Base-by-base conservation (phyloP, 2,888 invertebrate species). In the Ormyrus thymus region DNA sequence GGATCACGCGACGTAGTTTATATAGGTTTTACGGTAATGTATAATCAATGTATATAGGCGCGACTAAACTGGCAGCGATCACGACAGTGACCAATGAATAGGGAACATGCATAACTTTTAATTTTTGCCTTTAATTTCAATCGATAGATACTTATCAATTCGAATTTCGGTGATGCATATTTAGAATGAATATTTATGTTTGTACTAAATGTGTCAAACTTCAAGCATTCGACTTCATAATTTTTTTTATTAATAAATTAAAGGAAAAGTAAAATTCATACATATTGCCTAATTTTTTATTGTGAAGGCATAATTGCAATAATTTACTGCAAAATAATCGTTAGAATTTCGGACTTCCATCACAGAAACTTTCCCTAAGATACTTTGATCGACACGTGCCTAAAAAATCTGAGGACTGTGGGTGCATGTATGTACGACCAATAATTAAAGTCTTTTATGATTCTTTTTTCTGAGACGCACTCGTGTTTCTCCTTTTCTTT, bases 321-420 rank as follows among this genome's bases (percentile, higher is more conserved):
- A 46, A 64, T 64, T 55, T 70, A 48, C 29, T 50, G 11, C 59
- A 66, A 71, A 78, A 76, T 69, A 71, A 80, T 43, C 43, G 73
- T 50, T 72, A 53, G 78, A 77, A 69, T 59, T 75, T 71, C 59
- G 48, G 43, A 61, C 74, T 78, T 69, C 68, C 69, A 74, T 81
- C 62, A 79, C 66, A 77, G 64, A 78, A 77, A 66, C 29, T 65
- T 65, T 51, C 45, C 55, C 51, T 59, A 76, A 70, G 48, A 59
- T 61, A 70, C 50, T 76, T 69, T 46, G 51, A 66, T 59, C 15
- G 51, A 53, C 53, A 53, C 29, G 43, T 29, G 50, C 15, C 55
- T 64, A 73, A 73, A 53, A 65, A 55, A 64, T 64, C 29, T 29
- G 46, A 48, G 29, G 53, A 46, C 48, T 65, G 13, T 48, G 51